A percentile compares a stretch with the other conserved stretches of the same genome.
Conservation (phyloP, 2,797 vertebrate species). For the Salarias fasciatus region DNA sequence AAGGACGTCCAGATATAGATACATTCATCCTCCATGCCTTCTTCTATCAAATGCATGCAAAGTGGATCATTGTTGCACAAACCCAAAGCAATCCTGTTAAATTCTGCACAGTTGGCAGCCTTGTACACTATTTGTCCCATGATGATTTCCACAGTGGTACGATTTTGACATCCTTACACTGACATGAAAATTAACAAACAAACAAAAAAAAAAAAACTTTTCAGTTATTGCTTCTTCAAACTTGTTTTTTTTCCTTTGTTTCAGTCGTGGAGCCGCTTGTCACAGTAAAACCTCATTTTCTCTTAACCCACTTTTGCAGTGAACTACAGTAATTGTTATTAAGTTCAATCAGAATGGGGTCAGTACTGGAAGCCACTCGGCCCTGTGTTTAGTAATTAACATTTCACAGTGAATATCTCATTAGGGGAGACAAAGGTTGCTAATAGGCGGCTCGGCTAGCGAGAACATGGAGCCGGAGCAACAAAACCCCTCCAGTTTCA, state of each 20-base stretch:
- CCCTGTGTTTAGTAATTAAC: constrained; percentile 79
- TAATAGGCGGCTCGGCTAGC: constrained; percentile 46
- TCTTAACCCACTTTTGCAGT: constrained; percentile 74
- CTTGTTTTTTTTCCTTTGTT: constrained; percentile 61
- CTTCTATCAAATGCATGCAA: constrained; percentile 3
- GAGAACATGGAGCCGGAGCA: constrained; percentile 41
- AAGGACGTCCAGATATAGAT: constrained; percentile 9
- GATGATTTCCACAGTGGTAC: constrained; percentile 6
- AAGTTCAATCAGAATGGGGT: constrained; percentile 80
- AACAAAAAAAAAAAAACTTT: not conserved
- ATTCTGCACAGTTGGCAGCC: no score
- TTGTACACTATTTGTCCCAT: no score
- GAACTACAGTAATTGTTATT: constrained; percentile 76
- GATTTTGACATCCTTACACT: not conserved
- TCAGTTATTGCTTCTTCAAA: no score
- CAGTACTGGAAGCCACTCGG: constrained; percentile 72
- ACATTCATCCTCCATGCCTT: constrained; percentile 16
- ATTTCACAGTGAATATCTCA: constrained; percentile 79
- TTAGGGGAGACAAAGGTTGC: constrained; percentile 73
- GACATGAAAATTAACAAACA: not conserved
- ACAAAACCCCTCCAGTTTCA: constrained; percentile 45
- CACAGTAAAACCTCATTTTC: constrained; percentile 69
- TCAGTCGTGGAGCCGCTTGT: constrained; percentile 39
- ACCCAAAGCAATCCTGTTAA: no score
- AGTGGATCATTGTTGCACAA: not conserved